These are phyloP conservation scores for Drosophila suboccidentalis DNA, from an alignment of 2,888 invertebrate genomes.

Conservation along the genomic window DNA sequence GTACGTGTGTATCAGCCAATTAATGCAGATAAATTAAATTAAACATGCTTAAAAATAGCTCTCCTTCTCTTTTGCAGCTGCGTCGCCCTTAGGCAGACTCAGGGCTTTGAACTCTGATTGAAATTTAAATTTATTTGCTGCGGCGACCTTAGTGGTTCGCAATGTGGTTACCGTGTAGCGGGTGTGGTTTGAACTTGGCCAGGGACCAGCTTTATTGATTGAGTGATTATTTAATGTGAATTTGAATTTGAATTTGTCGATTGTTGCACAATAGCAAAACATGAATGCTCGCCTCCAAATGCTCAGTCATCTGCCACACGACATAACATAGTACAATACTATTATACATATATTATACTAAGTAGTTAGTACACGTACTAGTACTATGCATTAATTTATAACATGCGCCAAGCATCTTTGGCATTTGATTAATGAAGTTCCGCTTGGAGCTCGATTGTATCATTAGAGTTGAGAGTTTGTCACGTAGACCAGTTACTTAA, in stretches of 20 bases:
- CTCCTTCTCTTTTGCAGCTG: slow-evolving; percentile 39
- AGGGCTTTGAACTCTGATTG: slow-evolving; percentile 67
- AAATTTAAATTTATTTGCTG: slow-evolving; percentile 16
- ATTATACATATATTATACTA: neutral
- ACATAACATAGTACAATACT: neutral
- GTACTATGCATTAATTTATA: slow-evolving; percentile 29
- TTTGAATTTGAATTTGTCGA: neutral
- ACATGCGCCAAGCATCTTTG: slow-evolving; percentile 41
- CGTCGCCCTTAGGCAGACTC: slow-evolving; percentile 55
- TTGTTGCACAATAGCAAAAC: slow-evolving; percentile 2
- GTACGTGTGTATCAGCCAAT: slow-evolving; percentile 54
- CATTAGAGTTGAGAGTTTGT: slow-evolving; percentile 28
- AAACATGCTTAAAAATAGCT: slow-evolving; percentile 68
- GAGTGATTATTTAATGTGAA: slow-evolving; percentile 33
- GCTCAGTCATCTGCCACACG: slow-evolving; percentile 14
- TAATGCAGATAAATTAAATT: slow-evolving; percentile 74
- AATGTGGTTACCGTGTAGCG: slow-evolving; percentile 34
- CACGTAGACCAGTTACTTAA: slow-evolving; percentile 53
- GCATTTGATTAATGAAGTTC: slow-evolving; percentile 42
- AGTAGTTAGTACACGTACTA: slow-evolving; percentile 6
- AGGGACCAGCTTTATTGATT: slow-evolving; percentile 40
- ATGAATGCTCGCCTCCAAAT: slow-evolving; percentile 12
- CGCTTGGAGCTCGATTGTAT: slow-evolving; percentile 19
- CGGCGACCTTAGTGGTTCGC: slow-evolving; percentile 65
- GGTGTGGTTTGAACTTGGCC: slow-evolving; percentile 69